Conservation (phyloP, 2,888 invertebrate species). For the Lissocephala sabroskyi region DNA sequence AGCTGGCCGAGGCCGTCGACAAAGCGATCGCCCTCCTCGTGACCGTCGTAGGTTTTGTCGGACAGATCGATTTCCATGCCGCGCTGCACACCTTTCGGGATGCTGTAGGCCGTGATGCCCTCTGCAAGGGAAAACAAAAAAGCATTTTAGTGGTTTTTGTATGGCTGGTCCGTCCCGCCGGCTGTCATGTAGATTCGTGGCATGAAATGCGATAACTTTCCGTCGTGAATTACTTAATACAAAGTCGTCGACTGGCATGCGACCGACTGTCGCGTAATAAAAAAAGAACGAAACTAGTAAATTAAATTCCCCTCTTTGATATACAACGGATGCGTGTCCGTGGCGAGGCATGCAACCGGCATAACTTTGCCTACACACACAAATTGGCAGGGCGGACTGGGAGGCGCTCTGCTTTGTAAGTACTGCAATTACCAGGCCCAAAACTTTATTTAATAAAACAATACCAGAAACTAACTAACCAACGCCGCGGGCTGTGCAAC, state of each 20-base stretch:
- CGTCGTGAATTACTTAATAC: background rate
- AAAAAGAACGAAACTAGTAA: conserved; percentile 5
- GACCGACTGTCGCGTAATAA: too few species aligned
- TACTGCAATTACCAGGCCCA: background rate
- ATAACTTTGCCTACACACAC: conserved; percentile 1
- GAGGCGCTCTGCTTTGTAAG: background rate
- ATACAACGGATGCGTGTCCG: background rate
- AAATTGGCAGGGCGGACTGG: background rate
- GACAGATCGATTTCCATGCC: conserved; percentile 83
- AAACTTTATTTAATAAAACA: conserved; percentile 31
- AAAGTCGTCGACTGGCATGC: background rate
- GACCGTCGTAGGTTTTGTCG: conserved; percentile 86
- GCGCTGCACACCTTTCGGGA: conserved; percentile 82
- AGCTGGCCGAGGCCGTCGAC: conserved; percentile 85
- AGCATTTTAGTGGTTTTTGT: conserved; percentile 4
- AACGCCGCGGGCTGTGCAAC: conserved; percentile 7
- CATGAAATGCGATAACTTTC: conserved; percentile 17
- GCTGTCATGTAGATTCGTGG: conserved; percentile 3
- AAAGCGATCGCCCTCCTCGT: conserved; percentile 76
- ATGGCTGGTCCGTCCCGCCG: background rate
- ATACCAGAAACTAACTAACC: conserved; percentile 32
- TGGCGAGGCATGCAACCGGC: conserved; percentile 19
- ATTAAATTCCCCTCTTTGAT: conserved; percentile 17
- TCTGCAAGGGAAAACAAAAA: conserved; percentile 73
- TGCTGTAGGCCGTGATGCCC: conserved; percentile 84